A percentile compares a stretch with the other conserved stretches of the same genome.
Evolutionary conservation across 1,140 invertebrate species (phyloP).

Genomic region (Acromyrmex echinatior): DNA sequence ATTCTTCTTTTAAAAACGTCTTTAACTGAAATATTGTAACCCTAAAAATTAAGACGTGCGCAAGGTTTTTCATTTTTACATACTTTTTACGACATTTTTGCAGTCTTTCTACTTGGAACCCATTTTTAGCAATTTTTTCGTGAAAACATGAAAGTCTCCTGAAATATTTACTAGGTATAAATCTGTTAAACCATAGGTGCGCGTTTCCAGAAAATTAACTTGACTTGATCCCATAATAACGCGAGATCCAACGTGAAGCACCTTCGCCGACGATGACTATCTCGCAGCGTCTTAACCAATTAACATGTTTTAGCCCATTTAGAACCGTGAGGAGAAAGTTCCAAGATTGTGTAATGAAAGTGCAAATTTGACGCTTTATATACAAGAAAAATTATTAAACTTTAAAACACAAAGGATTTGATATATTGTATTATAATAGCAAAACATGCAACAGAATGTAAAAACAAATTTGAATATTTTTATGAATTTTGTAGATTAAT

Average conservation of each 20-base stretch:
- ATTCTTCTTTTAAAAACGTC: not conserved
- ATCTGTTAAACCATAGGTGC: constrained; percentile 48
- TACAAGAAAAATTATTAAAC: not conserved
- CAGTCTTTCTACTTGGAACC: not conserved
- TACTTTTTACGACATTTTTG: not conserved
- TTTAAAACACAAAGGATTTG: not conserved
- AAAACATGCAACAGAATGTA: not conserved
- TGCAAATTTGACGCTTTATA: not conserved
- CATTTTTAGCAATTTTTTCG: constrained; percentile 16
- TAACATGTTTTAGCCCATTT: constrained; percentile 47
- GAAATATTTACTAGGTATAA: constrained; percentile 32
- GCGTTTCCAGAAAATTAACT: constrained; percentile 56
- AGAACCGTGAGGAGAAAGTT: constrained; percentile 18
- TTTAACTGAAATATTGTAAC: not conserved
- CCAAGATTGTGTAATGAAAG: constrained; percentile 31
- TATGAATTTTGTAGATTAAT: not conserved
- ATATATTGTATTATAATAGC: not conserved
- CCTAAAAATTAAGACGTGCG: not conserved
- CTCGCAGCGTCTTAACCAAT: constrained; percentile 51
- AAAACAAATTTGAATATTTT: not conserved
- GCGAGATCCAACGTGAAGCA: constrained; percentile 34
- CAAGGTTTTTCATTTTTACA: not conserved
- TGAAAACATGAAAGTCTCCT: constrained; percentile 33
- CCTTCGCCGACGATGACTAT: constrained; percentile 37
- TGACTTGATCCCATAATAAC: constrained; percentile 46